These are phyloP conservation scores for Lycocerus yunnanus DNA, from an alignment of 2,888 invertebrate genomes.

Conservation along the genomic window DNA sequence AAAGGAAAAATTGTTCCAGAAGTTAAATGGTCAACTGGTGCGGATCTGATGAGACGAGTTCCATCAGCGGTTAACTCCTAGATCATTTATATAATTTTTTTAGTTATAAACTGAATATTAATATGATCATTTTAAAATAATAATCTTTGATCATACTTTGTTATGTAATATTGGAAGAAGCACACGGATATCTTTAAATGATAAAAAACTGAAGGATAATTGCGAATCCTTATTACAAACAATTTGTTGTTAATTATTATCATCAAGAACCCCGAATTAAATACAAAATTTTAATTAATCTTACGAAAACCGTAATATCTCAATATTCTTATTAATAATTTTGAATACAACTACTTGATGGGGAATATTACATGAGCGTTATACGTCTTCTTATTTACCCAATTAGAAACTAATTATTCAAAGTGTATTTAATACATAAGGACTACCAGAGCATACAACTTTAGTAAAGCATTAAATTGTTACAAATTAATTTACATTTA, in stretches of 20 bases:
- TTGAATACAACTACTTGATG: constrained; percentile 8
- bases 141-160: no score
- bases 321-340: constrained; percentile 5
- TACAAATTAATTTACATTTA: neutral
- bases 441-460: constrained; percentile 11
- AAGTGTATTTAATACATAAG: constrained; percentile 15
- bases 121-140: no score
- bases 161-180: no score
- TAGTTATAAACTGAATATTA: no score
- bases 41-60: no score
- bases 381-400: constrained; percentile 20
- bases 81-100: no score
- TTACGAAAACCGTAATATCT: neutral
- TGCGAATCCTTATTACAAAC: neutral
- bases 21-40: no score
- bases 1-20: no score
- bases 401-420: constrained; percentile 30
- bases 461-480: neutral
- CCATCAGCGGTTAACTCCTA: no score
- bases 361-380: constrained; percentile 13
- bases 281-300: neutral
- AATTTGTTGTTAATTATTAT: neutral
- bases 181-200: no score
- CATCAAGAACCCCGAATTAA: neutral
- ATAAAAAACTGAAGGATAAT: no score